These are phyloP conservation scores for Pseudomyrmex concolor DNA, from an alignment of 1,140 invertebrate genomes.

Conservation along the genomic window DNA sequence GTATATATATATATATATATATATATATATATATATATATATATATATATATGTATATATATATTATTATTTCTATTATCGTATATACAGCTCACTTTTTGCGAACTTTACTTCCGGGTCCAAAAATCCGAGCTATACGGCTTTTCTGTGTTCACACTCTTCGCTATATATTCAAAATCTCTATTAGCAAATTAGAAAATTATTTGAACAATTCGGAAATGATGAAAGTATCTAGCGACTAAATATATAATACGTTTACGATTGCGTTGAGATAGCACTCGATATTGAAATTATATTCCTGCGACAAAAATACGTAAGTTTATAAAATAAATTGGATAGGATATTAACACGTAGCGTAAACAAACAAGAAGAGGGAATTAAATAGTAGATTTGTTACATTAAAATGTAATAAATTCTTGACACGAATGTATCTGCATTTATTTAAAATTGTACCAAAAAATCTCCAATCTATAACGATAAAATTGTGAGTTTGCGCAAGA, in stretches of 20 bases:
- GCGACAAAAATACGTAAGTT: neutral
- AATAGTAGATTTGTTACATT: no score
- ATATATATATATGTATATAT: no score
- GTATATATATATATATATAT: no score
- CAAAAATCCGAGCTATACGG: slow-evolving; percentile 30
- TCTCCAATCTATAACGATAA: no score
- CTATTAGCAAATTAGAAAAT: slow-evolving; percentile 9
- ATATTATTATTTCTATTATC: no score
- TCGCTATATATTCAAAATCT: neutral
- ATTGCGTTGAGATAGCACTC: slow-evolving; percentile 5
- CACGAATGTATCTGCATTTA: no score
- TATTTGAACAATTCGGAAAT: slow-evolving; percentile 52
- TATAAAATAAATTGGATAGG: neutral
- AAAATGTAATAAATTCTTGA: no score
- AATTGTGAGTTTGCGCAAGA: no score
- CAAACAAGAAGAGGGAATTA: no score
- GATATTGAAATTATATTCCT: neutral
- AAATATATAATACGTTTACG: slow-evolving; percentile 34
- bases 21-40: no score
- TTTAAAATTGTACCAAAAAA: no score
- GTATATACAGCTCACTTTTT: neutral
- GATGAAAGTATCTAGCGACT: slow-evolving; percentile 74
- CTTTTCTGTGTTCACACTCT: neutral
- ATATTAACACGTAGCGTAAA: no score
- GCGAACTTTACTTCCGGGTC: slow-evolving; percentile 22